These are phyloP conservation scores for Pterostichus madidus DNA, from an alignment of 2,888 invertebrate genomes.

Conservation along the genomic window DNA sequence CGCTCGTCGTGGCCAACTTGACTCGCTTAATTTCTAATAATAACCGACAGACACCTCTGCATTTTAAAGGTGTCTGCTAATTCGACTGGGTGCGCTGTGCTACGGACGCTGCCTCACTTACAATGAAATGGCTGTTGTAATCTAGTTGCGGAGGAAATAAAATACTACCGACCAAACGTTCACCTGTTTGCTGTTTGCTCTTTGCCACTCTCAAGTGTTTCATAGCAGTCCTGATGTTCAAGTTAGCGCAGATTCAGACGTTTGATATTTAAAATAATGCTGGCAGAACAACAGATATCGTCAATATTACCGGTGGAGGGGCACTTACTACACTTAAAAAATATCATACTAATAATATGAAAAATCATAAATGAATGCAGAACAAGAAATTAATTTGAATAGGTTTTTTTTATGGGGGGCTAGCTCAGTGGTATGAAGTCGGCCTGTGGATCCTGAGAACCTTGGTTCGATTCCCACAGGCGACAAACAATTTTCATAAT, in stretches of 20 bases:
- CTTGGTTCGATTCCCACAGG: too few relatives aligned
- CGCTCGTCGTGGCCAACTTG: slow-evolving; percentile 56
- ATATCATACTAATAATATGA: too few relatives aligned
- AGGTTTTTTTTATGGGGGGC: too few relatives aligned
- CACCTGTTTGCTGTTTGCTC: slow-evolving; percentile 1
- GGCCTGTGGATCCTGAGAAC: too few relatives aligned
- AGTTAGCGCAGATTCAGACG: background rate
- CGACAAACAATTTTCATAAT: too few relatives aligned
- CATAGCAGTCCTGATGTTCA: background rate
- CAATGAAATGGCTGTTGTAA: slow-evolving; percentile 36
- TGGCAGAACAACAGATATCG: too few relatives aligned
- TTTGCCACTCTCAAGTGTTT: background rate
- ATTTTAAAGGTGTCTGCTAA: slow-evolving; percentile 63
- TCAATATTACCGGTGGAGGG: too few relatives aligned
- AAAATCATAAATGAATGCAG: too few relatives aligned
- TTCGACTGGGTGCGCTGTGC: slow-evolving; percentile 58
- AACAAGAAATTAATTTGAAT: too few relatives aligned
- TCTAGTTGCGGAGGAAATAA: slow-evolving; percentile 17
- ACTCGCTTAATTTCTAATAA: slow-evolving; percentile 66
- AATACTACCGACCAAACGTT: slow-evolving; percentile 12
- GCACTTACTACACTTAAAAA: too few relatives aligned
- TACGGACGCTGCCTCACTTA: slow-evolving; percentile 8
- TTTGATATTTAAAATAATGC: too few relatives aligned
- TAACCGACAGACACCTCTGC: slow-evolving; percentile 62
- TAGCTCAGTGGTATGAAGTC: too few relatives aligned